Evolutionary conservation across 2,113 vertebrate genomes (phyloP).

Genomic region (Myrmecophaga tridactyla): DNA sequence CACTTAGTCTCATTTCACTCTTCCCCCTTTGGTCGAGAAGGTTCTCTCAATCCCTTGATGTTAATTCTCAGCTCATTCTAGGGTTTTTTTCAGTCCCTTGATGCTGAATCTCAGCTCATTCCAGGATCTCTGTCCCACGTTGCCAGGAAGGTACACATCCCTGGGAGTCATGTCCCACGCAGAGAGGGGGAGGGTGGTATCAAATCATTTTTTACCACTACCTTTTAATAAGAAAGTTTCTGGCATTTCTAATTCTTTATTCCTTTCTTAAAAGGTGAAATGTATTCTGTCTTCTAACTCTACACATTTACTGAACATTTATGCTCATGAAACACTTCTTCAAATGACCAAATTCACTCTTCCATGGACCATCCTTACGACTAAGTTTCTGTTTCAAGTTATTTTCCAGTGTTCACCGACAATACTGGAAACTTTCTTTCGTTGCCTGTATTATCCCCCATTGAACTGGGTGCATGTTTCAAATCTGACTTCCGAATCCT

Average conservation of each 20-base stretch:
- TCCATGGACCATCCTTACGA: background rate
- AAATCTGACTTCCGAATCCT: background rate
- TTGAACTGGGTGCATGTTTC: background rate
- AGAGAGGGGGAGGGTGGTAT: too few species aligned
- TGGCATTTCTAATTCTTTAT: background rate
- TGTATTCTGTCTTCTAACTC: background rate
- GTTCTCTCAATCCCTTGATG: too few species aligned
- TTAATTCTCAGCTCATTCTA: too few species aligned
- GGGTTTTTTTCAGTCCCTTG: too few species aligned
- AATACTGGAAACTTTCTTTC: background rate
- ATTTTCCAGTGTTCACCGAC: background rate
- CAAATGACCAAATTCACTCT: background rate
- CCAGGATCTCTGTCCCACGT: too few species aligned
- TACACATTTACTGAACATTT: background rate
- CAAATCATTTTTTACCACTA: background rate
- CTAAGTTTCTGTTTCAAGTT: constrained; percentile 8
- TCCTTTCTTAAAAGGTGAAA: background rate
- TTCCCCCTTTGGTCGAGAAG: too few species aligned
- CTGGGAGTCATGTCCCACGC: too few species aligned
- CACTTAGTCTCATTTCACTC: too few species aligned
- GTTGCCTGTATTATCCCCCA: background rate
- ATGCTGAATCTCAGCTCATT: too few species aligned
- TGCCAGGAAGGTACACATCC: too few species aligned
- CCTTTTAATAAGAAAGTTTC: background rate
- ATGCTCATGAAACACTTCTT: background rate